Percentiles rank a stretch among this genome's conserved stretches.
These are phyloP conservation scores for Eristalis intricaria DNA, from an alignment of 2,888 invertebrate genomes.

Conservation along the genomic window DNA sequence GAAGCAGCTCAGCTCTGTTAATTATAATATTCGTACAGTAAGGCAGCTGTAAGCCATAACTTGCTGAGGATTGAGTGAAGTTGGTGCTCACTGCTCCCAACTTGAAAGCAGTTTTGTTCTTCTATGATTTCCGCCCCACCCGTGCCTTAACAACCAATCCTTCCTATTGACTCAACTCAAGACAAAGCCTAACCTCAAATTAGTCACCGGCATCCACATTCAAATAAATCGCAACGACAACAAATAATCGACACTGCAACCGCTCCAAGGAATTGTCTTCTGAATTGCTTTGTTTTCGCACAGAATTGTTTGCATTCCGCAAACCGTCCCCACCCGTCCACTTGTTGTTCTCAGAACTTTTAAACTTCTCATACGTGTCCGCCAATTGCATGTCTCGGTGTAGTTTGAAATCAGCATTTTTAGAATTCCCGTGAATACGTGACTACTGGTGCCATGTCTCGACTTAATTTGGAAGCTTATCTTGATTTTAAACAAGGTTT, in stretches of 20 bases:
- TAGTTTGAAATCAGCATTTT: background rate
- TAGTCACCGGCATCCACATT: too few species aligned
- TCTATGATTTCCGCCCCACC: too few species aligned
- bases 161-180: too few species aligned
- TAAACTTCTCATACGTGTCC: background rate
- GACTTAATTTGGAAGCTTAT: background rate
- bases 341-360: background rate
- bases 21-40: too few species aligned
- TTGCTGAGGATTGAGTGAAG: too few species aligned
- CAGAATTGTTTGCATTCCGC: background rate
- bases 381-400: background rate
- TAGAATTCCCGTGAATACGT: background rate
- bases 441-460: background rate
- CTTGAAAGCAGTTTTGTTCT: too few species aligned
- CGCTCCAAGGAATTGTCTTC: background rate
- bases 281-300: background rate
- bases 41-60: too few species aligned
- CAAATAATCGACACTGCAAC: background rate
- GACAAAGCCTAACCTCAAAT: too few species aligned
- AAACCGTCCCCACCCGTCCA: background rate
- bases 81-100: too few species aligned
- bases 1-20: too few species aligned
- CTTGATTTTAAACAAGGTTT: background rate
- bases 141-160: too few species aligned
- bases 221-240: background rate